Percentiles rank a stretch among this genome's conserved stretches.
Evolutionary conservation across 2,797 vertebrate species (phyloP).

Genomic region (Buceros bicornis): DNA sequence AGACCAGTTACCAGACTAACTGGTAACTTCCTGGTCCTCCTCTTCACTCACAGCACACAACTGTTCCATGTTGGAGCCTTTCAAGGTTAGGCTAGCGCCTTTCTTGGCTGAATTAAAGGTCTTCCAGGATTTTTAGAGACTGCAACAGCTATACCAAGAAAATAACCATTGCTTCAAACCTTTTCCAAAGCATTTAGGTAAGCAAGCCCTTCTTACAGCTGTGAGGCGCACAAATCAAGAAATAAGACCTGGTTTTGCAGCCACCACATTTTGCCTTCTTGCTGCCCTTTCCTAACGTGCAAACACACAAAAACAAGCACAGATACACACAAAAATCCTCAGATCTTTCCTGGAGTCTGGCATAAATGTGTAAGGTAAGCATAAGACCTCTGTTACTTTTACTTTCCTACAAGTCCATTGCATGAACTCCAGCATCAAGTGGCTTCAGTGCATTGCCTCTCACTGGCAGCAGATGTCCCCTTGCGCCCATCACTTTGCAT

Average conservation of each 20-base stretch:
- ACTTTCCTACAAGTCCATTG: not conserved
- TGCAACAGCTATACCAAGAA: not conserved
- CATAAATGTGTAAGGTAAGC: not conserved
- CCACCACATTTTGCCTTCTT: not conserved
- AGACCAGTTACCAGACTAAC: not conserved
- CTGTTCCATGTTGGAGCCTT: not conserved
- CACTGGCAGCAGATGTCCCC: slow-evolving; percentile 15
- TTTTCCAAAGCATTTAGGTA: not conserved
- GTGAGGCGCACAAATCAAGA: not conserved
- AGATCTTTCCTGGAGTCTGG: not conserved
- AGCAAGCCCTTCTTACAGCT: not conserved
- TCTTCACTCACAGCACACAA: accelerated
- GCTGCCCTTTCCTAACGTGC: not conserved
- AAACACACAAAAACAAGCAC: not conserved
- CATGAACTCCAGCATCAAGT: accelerated
- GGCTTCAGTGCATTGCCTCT: not conserved
- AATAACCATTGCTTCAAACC: not conserved
- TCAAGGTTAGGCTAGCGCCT: not conserved
- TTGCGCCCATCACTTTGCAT: not conserved
- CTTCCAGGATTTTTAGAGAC: not conserved
- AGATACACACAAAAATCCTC: not conserved
- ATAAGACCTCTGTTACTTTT: not conserved
- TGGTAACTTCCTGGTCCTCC: not conserved
- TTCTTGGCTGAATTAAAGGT: not conserved
- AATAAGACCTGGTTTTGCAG: not conserved